Conservation (phyloP, 2,113 vertebrate species). For the Myiagra hebetior region DNA sequence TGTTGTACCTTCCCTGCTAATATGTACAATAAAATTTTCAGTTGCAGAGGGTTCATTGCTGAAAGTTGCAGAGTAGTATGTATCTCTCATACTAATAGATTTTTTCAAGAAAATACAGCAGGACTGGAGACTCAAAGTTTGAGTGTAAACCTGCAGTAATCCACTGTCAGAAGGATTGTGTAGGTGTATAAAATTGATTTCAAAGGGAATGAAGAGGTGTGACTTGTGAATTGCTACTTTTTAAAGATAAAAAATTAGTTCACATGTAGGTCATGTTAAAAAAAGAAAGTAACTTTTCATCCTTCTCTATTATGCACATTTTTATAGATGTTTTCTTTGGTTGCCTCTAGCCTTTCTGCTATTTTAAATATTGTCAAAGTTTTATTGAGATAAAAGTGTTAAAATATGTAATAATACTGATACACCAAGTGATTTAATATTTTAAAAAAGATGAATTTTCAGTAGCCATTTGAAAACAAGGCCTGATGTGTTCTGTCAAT, state of each 20-base stretch:
- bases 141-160: neutral
- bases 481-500: neutral
- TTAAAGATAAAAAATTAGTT: neutral
- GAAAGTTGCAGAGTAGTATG: neutral
- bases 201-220: conserved; percentile 23
- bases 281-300: neutral
- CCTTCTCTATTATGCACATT: neutral
- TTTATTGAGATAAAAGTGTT: neutral
- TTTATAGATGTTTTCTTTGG: neutral
- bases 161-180: neutral
- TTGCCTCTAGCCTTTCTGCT: neutral
- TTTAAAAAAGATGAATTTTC: neutral
- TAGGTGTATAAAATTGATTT: conserved; percentile 3
- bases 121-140: neutral
- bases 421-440: neutral
- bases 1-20: neutral
- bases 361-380: neutral
- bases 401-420: neutral
- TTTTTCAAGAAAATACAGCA: neutral
- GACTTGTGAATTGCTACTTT: conserved; percentile 8
- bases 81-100: neutral
- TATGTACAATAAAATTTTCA: neutral
- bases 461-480: neutral
- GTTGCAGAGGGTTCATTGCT: neutral
- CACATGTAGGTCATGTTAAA: neutral